phyloP scores from a whole-genome alignment of 2,113 vertebrate species.

The Bos indicus region DNA sequence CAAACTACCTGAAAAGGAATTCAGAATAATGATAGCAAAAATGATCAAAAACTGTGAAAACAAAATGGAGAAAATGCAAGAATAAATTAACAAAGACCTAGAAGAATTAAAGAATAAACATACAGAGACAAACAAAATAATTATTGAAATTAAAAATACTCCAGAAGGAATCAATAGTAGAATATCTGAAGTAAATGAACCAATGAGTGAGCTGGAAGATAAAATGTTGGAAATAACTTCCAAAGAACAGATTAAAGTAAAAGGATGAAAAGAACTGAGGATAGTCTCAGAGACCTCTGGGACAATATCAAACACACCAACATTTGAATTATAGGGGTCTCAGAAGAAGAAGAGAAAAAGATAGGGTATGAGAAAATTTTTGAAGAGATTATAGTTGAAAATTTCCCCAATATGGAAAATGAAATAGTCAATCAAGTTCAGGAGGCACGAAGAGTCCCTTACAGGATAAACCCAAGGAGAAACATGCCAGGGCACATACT shows the following conservation, averaged over 20 bases:
- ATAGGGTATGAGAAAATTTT: background rate
- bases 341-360: background rate
- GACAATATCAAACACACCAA: background rate
- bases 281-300: background rate
- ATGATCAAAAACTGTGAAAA: background rate
- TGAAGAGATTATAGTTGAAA: background rate
- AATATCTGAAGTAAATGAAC: background rate
- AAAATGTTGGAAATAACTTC: background rate
- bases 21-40: background rate
- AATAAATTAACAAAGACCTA: background rate
- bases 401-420: background rate
- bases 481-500: background rate
- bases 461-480: background rate
- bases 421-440: background rate
- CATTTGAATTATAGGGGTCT: background rate
- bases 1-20: background rate
- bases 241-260: background rate
- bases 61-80: background rate
- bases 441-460: background rate
- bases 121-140: background rate
- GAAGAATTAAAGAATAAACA: background rate
- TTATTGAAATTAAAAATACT: background rate
- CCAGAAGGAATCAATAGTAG: background rate
- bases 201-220: background rate
- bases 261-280: background rate